phyloP scores from a whole-genome alignment of 2,888 invertebrate genomes.

The Fragum fragum region DNA sequence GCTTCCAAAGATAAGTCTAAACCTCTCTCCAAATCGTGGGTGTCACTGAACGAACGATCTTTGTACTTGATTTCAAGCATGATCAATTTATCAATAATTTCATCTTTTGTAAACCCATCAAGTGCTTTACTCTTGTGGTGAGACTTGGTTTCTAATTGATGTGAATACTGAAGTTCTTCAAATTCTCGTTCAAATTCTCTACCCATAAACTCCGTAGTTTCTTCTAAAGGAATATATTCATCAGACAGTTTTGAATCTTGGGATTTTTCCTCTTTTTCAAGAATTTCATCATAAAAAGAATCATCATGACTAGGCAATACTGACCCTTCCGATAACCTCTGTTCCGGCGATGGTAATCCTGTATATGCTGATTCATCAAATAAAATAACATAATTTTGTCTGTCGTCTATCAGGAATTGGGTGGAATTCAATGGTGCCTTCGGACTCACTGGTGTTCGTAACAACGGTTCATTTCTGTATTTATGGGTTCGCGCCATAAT shows the following conservation, averaged over 20 bases:
- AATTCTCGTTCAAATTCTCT: slow-evolving; percentile 62
- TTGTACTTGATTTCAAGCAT: slow-evolving; percentile 31
- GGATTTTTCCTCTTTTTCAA: background rate
- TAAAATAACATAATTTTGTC: slow-evolving; percentile 43
- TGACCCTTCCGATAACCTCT: background rate
- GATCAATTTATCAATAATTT: slow-evolving; percentile 33
- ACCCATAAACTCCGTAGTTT: slow-evolving; percentile 50
- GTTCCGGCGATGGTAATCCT: slow-evolving; percentile 22
- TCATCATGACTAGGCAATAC: slow-evolving; percentile 10
- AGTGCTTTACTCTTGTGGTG: slow-evolving; percentile 3
- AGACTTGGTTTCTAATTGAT: slow-evolving; percentile 10
- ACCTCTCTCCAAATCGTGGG: background rate
- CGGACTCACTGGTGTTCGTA: slow-evolving; percentile 71
- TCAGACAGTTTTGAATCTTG: background rate
- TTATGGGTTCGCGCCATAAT: background rate
- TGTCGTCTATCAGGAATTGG: slow-evolving; percentile 77
- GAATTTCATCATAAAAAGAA: slow-evolving; percentile 42
- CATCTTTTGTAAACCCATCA: slow-evolving; percentile 21
- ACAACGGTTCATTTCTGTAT: slow-evolving; percentile 12
- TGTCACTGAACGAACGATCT: background rate
- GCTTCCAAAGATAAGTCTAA: slow-evolving; percentile 35
- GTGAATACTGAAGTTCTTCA: slow-evolving; percentile 22
- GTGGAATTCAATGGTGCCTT: slow-evolving; percentile 78
- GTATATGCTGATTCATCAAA: slow-evolving; percentile 29
- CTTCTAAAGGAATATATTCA: slow-evolving; percentile 41